Conservation (phyloP, 2,113 vertebrate genomes). For the Uria aalge region DNA sequence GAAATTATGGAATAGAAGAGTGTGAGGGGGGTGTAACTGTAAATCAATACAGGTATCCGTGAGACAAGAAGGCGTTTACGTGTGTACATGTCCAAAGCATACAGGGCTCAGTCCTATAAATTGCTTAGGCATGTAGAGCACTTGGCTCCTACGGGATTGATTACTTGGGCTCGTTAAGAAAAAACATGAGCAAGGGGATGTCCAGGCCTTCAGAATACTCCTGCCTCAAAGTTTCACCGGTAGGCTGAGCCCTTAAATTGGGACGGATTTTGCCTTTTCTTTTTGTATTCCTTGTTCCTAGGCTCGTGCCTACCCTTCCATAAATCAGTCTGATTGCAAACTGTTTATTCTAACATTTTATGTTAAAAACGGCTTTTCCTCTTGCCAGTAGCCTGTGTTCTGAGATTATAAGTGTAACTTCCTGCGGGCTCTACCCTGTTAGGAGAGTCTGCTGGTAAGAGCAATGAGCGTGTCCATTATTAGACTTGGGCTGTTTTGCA, state of each 20-base stretch:
- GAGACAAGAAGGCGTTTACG: background rate
- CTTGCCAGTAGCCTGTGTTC: background rate
- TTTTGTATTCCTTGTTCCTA: background rate
- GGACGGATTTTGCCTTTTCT: background rate
- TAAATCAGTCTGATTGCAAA: background rate
- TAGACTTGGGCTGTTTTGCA: background rate
- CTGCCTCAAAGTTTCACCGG: background rate
- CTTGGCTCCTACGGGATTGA: background rate
- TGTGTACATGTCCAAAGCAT: background rate
- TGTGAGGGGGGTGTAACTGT: background rate
- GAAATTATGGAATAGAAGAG: background rate
- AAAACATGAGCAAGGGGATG: background rate
- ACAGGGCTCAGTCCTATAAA: background rate
- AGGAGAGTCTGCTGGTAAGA: background rate
- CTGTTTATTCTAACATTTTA: background rate
- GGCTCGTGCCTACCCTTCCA: background rate
- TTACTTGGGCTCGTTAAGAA: background rate
- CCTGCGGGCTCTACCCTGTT: background rate
- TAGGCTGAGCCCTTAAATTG: background rate
- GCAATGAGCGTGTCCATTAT: background rate
- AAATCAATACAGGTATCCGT: background rate
- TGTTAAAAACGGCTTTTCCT: background rate
- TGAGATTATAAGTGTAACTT: background rate
- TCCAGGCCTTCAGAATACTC: background rate
- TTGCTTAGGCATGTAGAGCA: background rate